These are phyloP conservation scores for Temnopleurus reevesii DNA, from an alignment of 53 echinoderm and acorn worm species.

Conservation along the genomic window DNA sequence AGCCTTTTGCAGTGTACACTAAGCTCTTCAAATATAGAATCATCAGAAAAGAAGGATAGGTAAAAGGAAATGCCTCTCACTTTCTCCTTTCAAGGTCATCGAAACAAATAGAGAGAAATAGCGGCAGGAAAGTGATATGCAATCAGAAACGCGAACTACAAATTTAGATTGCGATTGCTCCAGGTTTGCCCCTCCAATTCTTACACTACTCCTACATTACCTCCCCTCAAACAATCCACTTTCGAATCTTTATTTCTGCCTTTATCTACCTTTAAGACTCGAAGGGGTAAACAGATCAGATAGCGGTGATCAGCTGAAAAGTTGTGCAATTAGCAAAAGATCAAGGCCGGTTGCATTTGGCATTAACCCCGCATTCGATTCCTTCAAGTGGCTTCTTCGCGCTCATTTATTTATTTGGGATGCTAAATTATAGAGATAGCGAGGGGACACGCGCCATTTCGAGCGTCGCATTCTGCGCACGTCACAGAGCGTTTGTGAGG, in stretches of 20 bases:
- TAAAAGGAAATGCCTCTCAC: too few relatives aligned
- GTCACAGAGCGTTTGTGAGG: background rate
- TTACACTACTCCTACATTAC: background rate
- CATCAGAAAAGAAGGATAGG: too few relatives aligned
- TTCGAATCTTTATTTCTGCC: background rate
- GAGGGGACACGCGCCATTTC: background rate
- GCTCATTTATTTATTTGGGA: slow-evolving; percentile 32
- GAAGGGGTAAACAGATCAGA: background rate
- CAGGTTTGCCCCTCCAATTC: background rate
- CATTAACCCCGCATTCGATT: background rate
- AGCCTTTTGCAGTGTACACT: too few relatives aligned
- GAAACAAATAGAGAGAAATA: too few relatives aligned
- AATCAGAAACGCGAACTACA: background rate
- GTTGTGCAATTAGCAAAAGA: slow-evolving; percentile 32
- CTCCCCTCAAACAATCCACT: background rate
- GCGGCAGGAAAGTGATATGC: too few relatives aligned
- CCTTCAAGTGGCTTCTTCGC: background rate
- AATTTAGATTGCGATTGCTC: background rate
- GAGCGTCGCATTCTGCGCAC: background rate
- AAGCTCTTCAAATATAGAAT: too few relatives aligned
- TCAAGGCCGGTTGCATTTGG: background rate
- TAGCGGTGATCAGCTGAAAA: background rate
- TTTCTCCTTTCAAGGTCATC: too few relatives aligned
- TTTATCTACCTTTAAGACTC: slow-evolving; percentile 12
- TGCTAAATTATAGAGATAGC: slow-evolving; percentile 7